phyloP scores from a whole-genome alignment of 1,140 invertebrate species.

The Heliothis subflexa region DNA sequence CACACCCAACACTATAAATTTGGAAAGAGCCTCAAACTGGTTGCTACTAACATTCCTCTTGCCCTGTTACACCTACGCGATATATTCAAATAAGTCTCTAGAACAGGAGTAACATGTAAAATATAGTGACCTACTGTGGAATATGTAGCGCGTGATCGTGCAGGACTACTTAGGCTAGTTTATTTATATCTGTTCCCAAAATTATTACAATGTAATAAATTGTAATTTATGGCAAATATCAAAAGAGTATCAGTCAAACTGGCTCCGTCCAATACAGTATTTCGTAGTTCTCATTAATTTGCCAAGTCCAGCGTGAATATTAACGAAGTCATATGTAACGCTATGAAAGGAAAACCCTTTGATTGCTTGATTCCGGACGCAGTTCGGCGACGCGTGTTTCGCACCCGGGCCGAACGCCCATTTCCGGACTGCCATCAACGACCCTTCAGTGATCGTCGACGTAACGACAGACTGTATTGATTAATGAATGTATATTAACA shows the following conservation, averaged over 20 bases:
- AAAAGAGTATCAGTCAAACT: no score
- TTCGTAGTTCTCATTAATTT: not conserved
- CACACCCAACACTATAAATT: conserved; percentile 30
- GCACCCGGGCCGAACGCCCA: conserved; percentile 55
- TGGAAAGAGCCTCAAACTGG: conserved; percentile 2
- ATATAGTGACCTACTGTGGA: not conserved
- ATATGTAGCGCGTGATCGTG: not conserved
- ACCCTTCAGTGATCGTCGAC: conserved; percentile 15
- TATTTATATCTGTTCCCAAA: not conserved
- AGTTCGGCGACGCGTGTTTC: conserved; percentile 58
- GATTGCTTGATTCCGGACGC: conserved; percentile 63
- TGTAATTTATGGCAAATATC: no score
- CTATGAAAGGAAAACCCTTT: conserved; percentile 28
- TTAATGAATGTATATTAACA: no score
- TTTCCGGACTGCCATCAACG: conserved; percentile 59
- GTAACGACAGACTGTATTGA: not conserved
- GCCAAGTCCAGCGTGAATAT: not conserved
- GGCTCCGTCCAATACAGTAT: no score
- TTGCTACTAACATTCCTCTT: conserved; percentile 26
- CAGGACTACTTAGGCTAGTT: not conserved
- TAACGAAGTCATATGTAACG: not conserved
- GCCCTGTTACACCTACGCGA: conserved; percentile 22
- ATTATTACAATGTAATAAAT: no score
- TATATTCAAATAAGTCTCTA: conserved; percentile 30
- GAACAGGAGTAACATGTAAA: conserved; percentile 26